phyloP scores from a whole-genome alignment of 2,888 invertebrate species.

The Xestia c-nigrum region DNA sequence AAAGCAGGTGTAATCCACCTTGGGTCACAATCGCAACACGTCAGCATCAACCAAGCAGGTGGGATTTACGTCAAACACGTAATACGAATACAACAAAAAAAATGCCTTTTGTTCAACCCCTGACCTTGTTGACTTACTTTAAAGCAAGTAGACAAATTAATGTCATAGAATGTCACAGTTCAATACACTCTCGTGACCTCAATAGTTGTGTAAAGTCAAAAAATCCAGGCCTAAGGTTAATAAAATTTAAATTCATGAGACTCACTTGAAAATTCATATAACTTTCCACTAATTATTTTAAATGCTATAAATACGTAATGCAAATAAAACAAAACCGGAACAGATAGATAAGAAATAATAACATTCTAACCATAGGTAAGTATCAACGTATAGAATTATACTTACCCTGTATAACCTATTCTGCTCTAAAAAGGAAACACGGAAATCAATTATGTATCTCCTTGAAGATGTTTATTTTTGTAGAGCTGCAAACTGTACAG shows the following conservation, averaged over 20 bases:
- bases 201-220: constrained; percentile 11
- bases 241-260: constrained; percentile 14
- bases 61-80: not conserved
- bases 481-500: constrained; percentile 58
- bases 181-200: constrained; percentile 44
- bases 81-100: not conserved
- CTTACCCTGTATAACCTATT: constrained; percentile 8
- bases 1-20: constrained; percentile 12
- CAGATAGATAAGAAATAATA: not conserved
- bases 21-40: not conserved
- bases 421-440: constrained; percentile 53
- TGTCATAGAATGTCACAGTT: constrained; percentile 60
- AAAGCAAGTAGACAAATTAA: constrained; percentile 35
- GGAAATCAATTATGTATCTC: constrained; percentile 68
- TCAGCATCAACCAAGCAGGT: not conserved
- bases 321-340: not conserved
- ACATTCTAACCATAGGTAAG: constrained; percentile 5
- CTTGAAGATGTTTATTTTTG: constrained; percentile 75
- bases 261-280: constrained; percentile 14
- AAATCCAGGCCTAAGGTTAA: constrained; percentile 3
- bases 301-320: not conserved
- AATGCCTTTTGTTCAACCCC: constrained; percentile 64
- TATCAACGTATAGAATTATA: not conserved
- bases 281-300: constrained; percentile 4
- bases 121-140: constrained; percentile 48